Evolutionary conservation across 2,113 vertebrate genomes (phyloP).

Genomic region (mouse (Mus musculus)): DNA sequence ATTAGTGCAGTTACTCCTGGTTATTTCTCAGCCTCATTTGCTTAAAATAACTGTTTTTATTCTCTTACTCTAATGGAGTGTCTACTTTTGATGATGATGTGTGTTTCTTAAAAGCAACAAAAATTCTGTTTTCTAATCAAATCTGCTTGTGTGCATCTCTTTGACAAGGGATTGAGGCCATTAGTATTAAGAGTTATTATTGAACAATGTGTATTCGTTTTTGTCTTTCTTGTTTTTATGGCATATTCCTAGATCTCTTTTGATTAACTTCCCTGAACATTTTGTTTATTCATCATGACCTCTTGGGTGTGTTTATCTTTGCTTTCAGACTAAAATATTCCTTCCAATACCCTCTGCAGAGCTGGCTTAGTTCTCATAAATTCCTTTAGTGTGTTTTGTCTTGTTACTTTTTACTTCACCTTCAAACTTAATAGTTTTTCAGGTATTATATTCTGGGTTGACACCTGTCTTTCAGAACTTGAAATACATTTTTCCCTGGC

Average conservation of each 20-base stretch:
- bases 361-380: not conserved
- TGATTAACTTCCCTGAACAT: not conserved
- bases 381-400: not conserved
- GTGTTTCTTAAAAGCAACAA: not conserved
- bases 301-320: not conserved
- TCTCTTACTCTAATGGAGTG: not conserved
- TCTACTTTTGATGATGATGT: not conserved
- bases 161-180: not conserved
- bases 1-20: not conserved
- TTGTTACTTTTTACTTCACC: not conserved
- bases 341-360: not conserved
- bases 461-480: not conserved
- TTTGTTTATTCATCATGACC: not conserved
- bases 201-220: not conserved
- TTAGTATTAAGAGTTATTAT: not conserved
- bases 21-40: not conserved
- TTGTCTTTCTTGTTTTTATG: not conserved
- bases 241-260: not conserved
- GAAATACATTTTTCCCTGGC: not conserved
- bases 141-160: not conserved
- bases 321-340: not conserved
- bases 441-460: not conserved
- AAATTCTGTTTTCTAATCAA: not conserved
- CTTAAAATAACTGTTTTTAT: not conserved
- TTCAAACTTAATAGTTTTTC: not conserved